phyloP scores from a whole-genome alignment of 2,113 vertebrate species.

The Oriolus oriolus region DNA sequence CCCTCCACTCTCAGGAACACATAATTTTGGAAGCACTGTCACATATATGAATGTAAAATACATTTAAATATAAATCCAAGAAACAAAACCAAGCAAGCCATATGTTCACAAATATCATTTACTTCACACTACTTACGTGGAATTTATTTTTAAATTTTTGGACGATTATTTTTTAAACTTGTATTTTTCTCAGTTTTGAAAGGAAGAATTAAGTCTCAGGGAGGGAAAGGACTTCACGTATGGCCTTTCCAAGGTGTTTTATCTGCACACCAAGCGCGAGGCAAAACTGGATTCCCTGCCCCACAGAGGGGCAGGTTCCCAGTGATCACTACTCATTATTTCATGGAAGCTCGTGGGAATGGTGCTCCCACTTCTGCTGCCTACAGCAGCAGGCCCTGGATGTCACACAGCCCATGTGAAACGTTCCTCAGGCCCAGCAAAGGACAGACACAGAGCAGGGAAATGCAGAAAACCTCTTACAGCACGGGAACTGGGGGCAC shows the following conservation, averaged over 20 bases:
- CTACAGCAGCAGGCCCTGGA: background rate
- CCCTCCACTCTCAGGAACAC: background rate
- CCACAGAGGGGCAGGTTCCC: rapidly evolving
- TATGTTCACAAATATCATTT: background rate
- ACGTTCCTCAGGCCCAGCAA: background rate
- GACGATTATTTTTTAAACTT: background rate
- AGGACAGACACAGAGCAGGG: background rate
- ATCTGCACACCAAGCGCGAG: rapidly evolving
- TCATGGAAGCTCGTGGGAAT: background rate
- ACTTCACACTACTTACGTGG: background rate
- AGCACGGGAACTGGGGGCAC: constrained; percentile 67
- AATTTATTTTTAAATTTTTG: background rate
- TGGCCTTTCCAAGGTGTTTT: background rate
- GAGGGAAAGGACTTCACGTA: background rate
- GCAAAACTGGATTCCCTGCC: background rate
- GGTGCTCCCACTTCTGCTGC: background rate
- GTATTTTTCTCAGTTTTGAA: background rate
- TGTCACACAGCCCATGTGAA: background rate
- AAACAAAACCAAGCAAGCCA: background rate
- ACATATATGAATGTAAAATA: background rate
- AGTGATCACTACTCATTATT: rapidly evolving
- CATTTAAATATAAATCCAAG: background rate
- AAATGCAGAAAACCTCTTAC: constrained; percentile 73
- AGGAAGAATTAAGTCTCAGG: background rate
- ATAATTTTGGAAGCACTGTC: background rate